Evolutionary conservation across 2,888 invertebrate genomes (phyloP).

Genomic region (Xestia c-nigrum): DNA sequence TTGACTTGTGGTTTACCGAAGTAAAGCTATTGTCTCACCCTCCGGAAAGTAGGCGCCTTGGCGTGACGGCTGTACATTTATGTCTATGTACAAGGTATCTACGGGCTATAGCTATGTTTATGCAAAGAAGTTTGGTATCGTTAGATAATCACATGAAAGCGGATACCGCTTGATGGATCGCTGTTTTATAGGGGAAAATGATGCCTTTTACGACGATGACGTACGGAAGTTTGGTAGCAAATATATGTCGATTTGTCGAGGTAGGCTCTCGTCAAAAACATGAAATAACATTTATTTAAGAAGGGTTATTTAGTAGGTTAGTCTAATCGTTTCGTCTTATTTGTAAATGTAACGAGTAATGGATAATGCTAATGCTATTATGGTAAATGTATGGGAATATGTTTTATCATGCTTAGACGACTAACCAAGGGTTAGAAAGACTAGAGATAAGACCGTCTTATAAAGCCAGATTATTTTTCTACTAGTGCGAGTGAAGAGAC

Average conservation of each 20-base stretch:
- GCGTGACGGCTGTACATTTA: constrained; percentile 37
- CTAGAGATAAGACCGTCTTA: too few species aligned
- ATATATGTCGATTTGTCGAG: neutral
- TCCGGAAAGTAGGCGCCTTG: constrained; percentile 37
- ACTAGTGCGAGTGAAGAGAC: too few species aligned
- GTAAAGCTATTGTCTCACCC: constrained; percentile 34
- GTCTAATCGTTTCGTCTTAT: too few species aligned
- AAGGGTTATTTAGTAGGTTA: neutral
- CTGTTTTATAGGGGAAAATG: constrained; percentile 32
- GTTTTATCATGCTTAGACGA: neutral
- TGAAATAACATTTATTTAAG: neutral
- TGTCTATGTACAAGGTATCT: neutral
- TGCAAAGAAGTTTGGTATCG: constrained; percentile 9
- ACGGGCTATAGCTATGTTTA: neutral
- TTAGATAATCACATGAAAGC: constrained; percentile 52
- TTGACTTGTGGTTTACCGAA: constrained; percentile 36
- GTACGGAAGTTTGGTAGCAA: neutral
- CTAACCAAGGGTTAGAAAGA: too few species aligned
- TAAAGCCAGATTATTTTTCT: too few species aligned
- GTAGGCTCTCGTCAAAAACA: neutral
- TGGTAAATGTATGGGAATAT: neutral
- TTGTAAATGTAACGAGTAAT: neutral
- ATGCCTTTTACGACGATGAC: constrained; percentile 24
- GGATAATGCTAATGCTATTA: too few species aligned
- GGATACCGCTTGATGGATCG: constrained; percentile 38